A percentile compares a stretch with the other conserved stretches of the same genome.
Evolutionary conservation across 2,888 invertebrate genomes (phyloP).

Genomic region (Gortyna flavago): DNA sequence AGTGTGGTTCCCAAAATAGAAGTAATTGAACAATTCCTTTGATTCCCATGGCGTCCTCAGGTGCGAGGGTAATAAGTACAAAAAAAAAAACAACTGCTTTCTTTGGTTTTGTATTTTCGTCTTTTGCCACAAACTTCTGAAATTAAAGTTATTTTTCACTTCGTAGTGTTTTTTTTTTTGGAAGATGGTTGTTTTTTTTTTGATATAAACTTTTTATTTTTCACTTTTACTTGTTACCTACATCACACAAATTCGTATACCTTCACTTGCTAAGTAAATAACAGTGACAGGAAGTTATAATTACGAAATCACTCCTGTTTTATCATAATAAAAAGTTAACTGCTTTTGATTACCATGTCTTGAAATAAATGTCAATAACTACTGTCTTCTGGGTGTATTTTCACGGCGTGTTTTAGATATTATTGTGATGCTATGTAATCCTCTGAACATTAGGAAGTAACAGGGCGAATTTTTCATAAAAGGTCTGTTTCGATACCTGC

Average conservation of each 20-base stretch:
- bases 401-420: too few species aligned
- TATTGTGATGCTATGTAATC: too few species aligned
- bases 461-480: background rate
- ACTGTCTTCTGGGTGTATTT: background rate
- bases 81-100: slow-evolving; percentile 4
- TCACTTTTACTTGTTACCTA: background rate
- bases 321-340: background rate
- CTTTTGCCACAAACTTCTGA: background rate
- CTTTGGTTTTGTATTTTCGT: background rate
- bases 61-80: slow-evolving; percentile 9
- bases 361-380: slow-evolving; percentile 18
- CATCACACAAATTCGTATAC: too few species aligned
- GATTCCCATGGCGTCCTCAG: slow-evolving; percentile 45
- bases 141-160: background rate
- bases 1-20: slow-evolving; percentile 27
- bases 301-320: slow-evolving; percentile 2
- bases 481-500: background rate
- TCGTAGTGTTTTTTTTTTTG: background rate
- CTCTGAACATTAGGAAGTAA: background rate
- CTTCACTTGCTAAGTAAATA: too few species aligned
- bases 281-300: background rate
- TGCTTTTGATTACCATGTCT: slow-evolving; percentile 8
- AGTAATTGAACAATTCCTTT: slow-evolving; percentile 33
- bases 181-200: background rate
- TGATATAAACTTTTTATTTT: background rate